Percentiles rank a stretch among this genome's conserved stretches.
phyloP scores from a whole-genome alignment of 2,888 invertebrate species.

The Eurois occulta region DNA sequence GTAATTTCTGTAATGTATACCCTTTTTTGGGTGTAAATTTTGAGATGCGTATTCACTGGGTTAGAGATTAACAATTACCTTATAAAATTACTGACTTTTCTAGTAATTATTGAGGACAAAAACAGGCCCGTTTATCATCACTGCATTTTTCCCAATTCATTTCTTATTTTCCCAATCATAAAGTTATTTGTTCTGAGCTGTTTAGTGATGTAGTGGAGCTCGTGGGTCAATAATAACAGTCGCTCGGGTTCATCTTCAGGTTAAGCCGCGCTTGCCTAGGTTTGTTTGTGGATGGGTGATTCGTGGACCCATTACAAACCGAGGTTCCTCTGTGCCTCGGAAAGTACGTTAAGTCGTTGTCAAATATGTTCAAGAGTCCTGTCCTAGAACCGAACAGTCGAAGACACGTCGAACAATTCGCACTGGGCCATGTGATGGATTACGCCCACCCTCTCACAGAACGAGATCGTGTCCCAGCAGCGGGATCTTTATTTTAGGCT shows the following conservation, averaged over 20 bases:
- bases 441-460: no score
- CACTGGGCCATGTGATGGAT: neutral
- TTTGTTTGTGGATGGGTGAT: no score
- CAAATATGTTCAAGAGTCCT: neutral
- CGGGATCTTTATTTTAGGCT: neutral
- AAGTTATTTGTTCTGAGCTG: neutral
- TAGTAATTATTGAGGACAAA: neutral
- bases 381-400: neutral
- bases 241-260: no score
- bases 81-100: neutral
- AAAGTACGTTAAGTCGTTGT: no score
- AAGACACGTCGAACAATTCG: neutral
- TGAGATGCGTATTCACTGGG: conserved; percentile 12
- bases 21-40: conserved; percentile 58
- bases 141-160: neutral
- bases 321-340: no score
- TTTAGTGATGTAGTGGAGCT: neutral
- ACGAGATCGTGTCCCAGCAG: neutral
- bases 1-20: conserved; percentile 71
- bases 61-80: neutral
- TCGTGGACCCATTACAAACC: no score
- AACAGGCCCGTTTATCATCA: neutral
- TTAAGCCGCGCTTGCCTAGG: no score
- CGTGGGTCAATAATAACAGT: no score
- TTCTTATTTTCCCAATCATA: neutral